Conservation (phyloP, 2,113 vertebrate genomes). For the human (Homo sapiens) region DNA sequence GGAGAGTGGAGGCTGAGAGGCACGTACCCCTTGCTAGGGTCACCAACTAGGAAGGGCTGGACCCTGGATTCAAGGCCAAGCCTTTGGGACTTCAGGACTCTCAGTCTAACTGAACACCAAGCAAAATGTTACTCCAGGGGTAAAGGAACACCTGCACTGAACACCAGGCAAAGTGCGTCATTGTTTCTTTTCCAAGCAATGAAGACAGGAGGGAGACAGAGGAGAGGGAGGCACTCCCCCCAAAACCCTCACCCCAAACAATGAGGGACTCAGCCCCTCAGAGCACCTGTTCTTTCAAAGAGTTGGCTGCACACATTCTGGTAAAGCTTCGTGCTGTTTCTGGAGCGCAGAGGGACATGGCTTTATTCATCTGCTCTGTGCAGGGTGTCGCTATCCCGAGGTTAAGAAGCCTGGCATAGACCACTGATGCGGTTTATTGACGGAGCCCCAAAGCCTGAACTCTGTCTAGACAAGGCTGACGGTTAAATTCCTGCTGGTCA, state of each 20-base stretch:
- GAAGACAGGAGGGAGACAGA: neutral
- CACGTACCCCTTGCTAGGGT: neutral
- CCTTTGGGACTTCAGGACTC: neutral
- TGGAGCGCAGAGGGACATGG: neutral
- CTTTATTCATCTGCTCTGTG: no score
- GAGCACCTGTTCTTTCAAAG: neutral
- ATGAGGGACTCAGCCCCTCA: no score
- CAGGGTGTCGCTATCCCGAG: neutral
- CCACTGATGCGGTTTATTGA: neutral
- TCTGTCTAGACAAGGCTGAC: neutral
- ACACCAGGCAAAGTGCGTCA: neutral
- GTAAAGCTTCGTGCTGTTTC: neutral
- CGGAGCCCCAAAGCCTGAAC: neutral
- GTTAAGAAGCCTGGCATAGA: neutral
- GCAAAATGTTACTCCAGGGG: neutral
- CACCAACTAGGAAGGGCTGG: neutral
- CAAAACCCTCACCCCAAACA: no score
- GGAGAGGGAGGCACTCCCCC: neutral
- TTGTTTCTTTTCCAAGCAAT: neutral
- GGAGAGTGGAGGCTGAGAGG: no score
- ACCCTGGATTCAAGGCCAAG: neutral
- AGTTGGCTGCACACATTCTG: neutral
- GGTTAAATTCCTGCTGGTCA: neutral
- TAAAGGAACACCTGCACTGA: no score
- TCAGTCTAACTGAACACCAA: neutral